Conservation (phyloP, 1,140 invertebrate genomes). For the Lasaia peninsularis region DNA sequence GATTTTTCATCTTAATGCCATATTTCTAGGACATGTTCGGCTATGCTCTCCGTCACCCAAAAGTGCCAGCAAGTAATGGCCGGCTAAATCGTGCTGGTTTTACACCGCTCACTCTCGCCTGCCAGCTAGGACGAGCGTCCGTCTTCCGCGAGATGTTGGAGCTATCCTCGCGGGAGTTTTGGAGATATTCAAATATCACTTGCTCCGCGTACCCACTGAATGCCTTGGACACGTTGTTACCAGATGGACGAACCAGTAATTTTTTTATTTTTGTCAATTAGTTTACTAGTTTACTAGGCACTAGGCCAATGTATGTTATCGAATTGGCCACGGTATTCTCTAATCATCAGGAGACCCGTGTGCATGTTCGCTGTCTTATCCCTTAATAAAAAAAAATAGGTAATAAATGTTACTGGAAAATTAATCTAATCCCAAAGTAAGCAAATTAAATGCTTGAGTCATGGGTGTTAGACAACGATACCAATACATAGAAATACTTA, state of each 20-base stretch:
- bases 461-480: no score
- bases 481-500: no score
- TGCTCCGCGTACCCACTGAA: constrained; percentile 98
- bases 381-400: no score
- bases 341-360: no score
- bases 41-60: constrained; percentile 96
- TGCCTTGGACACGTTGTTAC: constrained; percentile 95
- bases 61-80: constrained; percentile 93
- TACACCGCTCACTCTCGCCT: constrained; percentile 96
- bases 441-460: no score
- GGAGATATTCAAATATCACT: constrained; percentile 99
- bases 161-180: constrained; percentile 96
- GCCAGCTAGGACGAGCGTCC: constrained; percentile 95
- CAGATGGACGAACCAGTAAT: constrained; percentile 96
- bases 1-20: no score
- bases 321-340: no score
- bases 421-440: no score
- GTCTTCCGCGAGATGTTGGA: constrained; percentile 99
- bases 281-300: no score
- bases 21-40: constrained; percentile 95
- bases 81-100: constrained; percentile 92
- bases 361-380: no score
- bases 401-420: no score
- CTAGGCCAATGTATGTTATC: no score
- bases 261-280: constrained; percentile 5